Evolutionary conservation across 2,113 vertebrate genomes (phyloP), one percentile per base, ranked within the genome.

Genomic region (Charadrius vociferus): DNA sequence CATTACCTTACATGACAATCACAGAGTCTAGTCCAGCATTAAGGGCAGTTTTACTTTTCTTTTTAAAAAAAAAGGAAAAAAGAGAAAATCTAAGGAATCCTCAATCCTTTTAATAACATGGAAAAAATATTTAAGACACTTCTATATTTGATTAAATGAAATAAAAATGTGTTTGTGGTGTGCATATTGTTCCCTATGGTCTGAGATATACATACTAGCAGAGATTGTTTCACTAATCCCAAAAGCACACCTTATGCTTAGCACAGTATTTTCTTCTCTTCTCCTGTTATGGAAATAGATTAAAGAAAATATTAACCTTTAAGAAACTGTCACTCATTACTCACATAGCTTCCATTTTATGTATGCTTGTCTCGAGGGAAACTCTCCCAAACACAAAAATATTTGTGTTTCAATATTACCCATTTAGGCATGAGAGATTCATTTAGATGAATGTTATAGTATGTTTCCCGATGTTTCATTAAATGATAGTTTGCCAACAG

Each of bases 1-100:
- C 98, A 99, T 99, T 99, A 99, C 99, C 98, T 99, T 98, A 98
- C 95, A 97, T 99, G 99, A 99, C 99, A 99, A 99, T 99, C 98
- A 98, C 88, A 89, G 90, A 90, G 85, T 70, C 91, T 97, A 97
- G 98, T 98, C 97, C 97, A 97, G 96, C 93, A 97, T 98, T 98
- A 97, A 97, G 97, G 96, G 86, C 83, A 97, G 95, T 97, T 98
- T 97, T 95, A 97, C 67, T 94, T 94, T 96, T 95, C 84, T 83
- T 82, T 71, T 16, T 37, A 37, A 66, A 89, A 43, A 74, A 17
- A 27, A 39, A 7, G 20, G 18, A 39, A 80, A 79, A 89, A 74
- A 52, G 14, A 77, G 56, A 93, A 95, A 95, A 94, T 88, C 45
- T 73, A 96, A 96, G 72, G 52, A 87, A 81, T 80, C 88, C 74